These are phyloP conservation scores for Mesoclemmys tuberculata DNA, from an alignment of 2,113 vertebrate genomes.

Conservation along the genomic window DNA sequence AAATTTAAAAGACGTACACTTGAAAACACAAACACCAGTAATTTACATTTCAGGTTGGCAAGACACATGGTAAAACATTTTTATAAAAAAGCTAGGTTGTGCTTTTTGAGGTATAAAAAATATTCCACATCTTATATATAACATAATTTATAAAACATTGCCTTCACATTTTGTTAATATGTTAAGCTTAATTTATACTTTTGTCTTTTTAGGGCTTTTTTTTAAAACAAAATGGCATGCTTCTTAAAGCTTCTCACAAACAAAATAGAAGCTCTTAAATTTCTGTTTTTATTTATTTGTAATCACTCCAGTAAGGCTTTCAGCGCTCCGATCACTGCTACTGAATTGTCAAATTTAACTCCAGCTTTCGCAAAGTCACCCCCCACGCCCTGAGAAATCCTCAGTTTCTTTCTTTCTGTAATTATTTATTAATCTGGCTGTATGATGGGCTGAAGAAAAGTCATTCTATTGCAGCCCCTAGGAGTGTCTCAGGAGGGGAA, in stretches of 20 bases:
- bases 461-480: not conserved
- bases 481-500: not conserved
- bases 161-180: not conserved
- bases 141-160: not conserved
- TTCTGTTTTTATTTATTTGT: not conserved
- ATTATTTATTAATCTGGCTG: not conserved
- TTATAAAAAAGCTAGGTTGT: not conserved
- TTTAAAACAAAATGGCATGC: not conserved
- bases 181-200: not conserved
- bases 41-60: slow-evolving; percentile 54
- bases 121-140: not conserved
- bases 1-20: not conserved
- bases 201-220: not conserved
- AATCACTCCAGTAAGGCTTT: not conserved
- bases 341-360: not conserved
- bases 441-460: not conserved
- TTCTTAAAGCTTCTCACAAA: not conserved
- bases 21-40: not conserved
- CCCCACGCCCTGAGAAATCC: no score
- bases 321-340: not conserved
- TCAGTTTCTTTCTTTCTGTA: not conserved
- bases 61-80: not conserved
- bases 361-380: not conserved
- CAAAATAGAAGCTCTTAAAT: not conserved
- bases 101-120: not conserved